phyloP scores from a whole-genome alignment of 1,140 invertebrate species.

The Anthonomus grandis region DNA sequence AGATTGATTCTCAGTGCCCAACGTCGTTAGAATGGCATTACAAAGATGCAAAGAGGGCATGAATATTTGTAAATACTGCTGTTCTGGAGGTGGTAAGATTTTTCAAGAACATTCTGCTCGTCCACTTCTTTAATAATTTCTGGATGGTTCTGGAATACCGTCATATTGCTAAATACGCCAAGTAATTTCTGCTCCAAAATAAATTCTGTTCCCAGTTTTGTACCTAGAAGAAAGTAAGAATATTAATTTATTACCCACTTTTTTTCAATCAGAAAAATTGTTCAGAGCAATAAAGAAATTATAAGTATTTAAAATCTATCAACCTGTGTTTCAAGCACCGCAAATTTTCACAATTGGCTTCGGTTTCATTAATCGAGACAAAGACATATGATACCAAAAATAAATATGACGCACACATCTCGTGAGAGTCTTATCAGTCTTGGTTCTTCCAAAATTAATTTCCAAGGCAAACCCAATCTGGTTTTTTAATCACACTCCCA shows the following conservation, averaged over 20 bases:
- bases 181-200: constrained; percentile 73
- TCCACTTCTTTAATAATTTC: constrained; percentile 57
- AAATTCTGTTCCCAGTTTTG: constrained; percentile 68
- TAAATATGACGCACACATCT: too few species aligned
- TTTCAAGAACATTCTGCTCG: constrained; percentile 40
- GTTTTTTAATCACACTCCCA: too few species aligned
- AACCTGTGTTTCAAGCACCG: too few species aligned
- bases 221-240: constrained; percentile 34
- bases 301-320: too few species aligned
- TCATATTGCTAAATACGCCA: constrained; percentile 70
- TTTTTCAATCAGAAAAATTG: too few species aligned
- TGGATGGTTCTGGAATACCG: constrained; percentile 74
- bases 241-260: not conserved
- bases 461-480: too few species aligned
- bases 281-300: too few species aligned
- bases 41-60: constrained; percentile 76
- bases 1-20: constrained; percentile 77
- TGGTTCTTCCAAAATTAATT: too few species aligned
- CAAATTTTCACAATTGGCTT: too few species aligned
- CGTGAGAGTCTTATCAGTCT: too few species aligned
- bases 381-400: too few species aligned
- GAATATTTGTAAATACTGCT: constrained; percentile 76
- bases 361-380: too few species aligned
- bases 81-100: constrained; percentile 55
- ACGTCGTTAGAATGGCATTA: constrained; percentile 74